Base-by-base conservation (phyloP, 2,113 vertebrate species). In the Eretmochelys imbricata region DNA sequence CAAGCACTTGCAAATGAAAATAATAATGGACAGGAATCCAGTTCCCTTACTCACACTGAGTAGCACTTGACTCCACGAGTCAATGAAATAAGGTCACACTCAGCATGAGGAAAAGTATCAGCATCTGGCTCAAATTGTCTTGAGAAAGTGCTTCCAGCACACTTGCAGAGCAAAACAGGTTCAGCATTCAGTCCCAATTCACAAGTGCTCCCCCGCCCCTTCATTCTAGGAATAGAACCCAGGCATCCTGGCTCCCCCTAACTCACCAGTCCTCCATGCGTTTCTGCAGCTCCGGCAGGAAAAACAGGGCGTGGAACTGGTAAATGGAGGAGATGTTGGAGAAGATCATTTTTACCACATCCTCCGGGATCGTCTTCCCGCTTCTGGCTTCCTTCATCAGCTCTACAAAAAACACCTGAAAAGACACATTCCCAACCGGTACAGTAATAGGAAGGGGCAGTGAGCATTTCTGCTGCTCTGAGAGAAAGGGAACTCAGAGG, bases 301-400 rank as follows among this genome's bases (percentile, higher is more conserved):
- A 98, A 97, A 99, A 99, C 91, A 98, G 94, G 1, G 98, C 96
- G 0, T 99, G 99, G 96, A 99, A 99, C 93, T 98, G 98, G 97
- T 99, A 98, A 96, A 99, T 99, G 85, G 98, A 99, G 72, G 99
- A 99, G 96, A 99, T 98, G 95, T 99, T 99, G 92, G 99, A 99
- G 97, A 99, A 99, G 92, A 99, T 99, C 87, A 98, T 99, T 93
- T 97, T 98, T 48, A 99, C 98, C 85, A 99, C 98, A 0, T 99
- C 99, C 35, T 98, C 98, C 0, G 99, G 99, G 95, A 99, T 99
- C 0, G 97, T 98, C 92, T 99, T 99, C 38, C 97, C 95, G 8
- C 94, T 94, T 19, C 83, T 97, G 8, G 99, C 99, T 89, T 99
- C 99, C 88, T 97, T 98, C 85, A 98, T 98, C 55, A 99, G 94